phyloP scores from a whole-genome alignment of 37 sponge, comb jelly and placozoan genomes.

The Crambe crambe region DNA sequence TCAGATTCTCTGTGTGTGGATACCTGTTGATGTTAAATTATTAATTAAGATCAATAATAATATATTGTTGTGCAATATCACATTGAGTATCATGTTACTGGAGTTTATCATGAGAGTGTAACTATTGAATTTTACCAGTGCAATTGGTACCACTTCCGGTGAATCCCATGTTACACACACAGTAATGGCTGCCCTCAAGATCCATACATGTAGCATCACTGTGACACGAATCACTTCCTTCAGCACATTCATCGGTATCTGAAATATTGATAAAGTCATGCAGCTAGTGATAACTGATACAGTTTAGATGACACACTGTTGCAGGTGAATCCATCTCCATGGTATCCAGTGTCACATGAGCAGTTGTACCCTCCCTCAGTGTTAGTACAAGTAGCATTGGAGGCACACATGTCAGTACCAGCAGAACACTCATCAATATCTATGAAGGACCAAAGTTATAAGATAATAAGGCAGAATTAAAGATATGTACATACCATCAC shows the following conservation, averaged over 20 bases:
- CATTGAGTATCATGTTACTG: too few relatives aligned
- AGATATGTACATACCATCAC: slow-evolving; percentile 18
- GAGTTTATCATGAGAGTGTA: too few relatives aligned
- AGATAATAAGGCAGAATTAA: too few relatives aligned
- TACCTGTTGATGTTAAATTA: too few relatives aligned
- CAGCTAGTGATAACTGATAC: not conserved
- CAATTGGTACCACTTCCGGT: slow-evolving; percentile 42
- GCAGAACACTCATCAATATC: slow-evolving; percentile 47
- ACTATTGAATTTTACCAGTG: not conserved
- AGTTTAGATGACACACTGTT: not conserved
- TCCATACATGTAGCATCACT: slow-evolving; percentile 28
- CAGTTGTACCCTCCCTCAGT: slow-evolving; percentile 48
- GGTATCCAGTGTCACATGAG: slow-evolving; percentile 41
- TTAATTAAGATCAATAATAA: too few relatives aligned
- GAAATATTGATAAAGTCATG: not conserved
- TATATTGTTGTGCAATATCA: too few relatives aligned
- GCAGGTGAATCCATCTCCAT: slow-evolving; percentile 19
- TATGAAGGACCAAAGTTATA: too few relatives aligned
- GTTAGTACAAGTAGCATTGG: slow-evolving; percentile 43
- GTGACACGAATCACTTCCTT: not conserved
- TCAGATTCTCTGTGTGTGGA: too few relatives aligned
- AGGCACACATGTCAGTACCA: slow-evolving; percentile 6
- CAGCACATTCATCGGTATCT: slow-evolving; percentile 50
- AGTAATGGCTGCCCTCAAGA: slow-evolving; percentile 32
- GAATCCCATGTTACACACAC: slow-evolving; percentile 36